A percentile compares a stretch with the other conserved stretches of the same genome.
Conservation (phyloP, 2,888 invertebrate genomes). For the Polyommatus icarus region DNA sequence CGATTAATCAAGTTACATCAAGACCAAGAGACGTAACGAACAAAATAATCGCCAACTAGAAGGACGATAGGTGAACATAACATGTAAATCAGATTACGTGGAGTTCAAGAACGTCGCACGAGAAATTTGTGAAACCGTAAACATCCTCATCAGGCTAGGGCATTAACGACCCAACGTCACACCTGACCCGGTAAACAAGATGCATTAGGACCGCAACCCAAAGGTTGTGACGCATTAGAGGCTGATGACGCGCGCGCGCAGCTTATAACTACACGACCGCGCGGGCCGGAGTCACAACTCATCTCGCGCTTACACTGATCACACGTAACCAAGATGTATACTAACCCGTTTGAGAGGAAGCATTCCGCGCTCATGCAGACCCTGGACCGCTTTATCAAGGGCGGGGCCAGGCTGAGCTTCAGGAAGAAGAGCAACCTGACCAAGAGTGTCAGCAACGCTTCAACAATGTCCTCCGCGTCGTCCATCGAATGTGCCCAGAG, state of each 20-base stretch:
- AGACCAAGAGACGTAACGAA: no score
- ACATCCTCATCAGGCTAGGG: neutral
- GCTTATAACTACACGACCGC: constrained; percentile 51
- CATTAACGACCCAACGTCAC: constrained; percentile 1
- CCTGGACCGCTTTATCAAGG: constrained; percentile 81
- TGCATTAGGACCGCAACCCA: constrained; percentile 38
- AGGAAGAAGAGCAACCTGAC: constrained; percentile 58
- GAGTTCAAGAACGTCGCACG: neutral
- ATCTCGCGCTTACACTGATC: constrained; percentile 48
- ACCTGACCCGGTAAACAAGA: constrained; percentile 24
- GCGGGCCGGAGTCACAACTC: constrained; percentile 46
- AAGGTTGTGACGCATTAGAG: constrained; percentile 42
- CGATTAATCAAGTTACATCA: no score
- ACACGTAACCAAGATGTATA: constrained; percentile 79
- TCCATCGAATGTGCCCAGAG: constrained; percentile 52
- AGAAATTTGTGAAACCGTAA: neutral
- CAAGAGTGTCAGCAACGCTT: constrained; percentile 54
- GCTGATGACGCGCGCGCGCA: constrained; percentile 54
- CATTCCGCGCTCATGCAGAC: constrained; percentile 84
- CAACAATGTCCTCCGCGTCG: constrained; percentile 60
- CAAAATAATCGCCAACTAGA: neutral
- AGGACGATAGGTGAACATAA: neutral
- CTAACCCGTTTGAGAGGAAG: constrained; percentile 85
- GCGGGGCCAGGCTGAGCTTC: constrained; percentile 69
- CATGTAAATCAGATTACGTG: neutral